phyloP scores from a whole-genome alignment of 2,888 invertebrate genomes.

The Clitarchus hookeri region DNA sequence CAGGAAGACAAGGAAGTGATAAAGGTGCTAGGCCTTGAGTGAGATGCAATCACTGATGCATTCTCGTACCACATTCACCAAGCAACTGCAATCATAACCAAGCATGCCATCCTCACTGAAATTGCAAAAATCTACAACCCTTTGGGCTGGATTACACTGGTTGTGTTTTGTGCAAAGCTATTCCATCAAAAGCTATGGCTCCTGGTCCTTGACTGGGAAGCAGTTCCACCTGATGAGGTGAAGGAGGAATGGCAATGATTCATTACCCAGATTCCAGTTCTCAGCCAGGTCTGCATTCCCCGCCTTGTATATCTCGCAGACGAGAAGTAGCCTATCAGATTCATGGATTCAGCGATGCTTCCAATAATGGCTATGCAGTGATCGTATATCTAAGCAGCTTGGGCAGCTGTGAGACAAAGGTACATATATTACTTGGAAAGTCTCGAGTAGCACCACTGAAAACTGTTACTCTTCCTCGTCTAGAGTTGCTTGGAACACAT shows the following conservation, averaged over 20 bases:
- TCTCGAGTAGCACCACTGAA: conserved; percentile 33
- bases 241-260: background rate
- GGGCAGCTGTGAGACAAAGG: background rate
- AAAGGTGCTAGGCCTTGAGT: conserved; percentile 4
- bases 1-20: background rate
- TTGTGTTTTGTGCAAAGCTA: background rate
- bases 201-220: conserved; percentile 5
- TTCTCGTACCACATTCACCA: background rate
- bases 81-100: background rate
- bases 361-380: background rate
- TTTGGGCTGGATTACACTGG: background rate
- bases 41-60: background rate
- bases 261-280: background rate
- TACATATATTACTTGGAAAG: background rate
- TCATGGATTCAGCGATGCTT: background rate
- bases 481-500: background rate
- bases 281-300: background rate
- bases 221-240: background rate
- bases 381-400: background rate
- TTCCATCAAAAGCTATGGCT: background rate
- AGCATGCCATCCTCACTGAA: background rate
- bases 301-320: background rate
- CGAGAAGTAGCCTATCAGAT: background rate
- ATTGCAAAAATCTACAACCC: background rate
- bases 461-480: background rate